phyloP scores from a whole-genome alignment of 2,797 vertebrate genomes.

The Schizothorax lantsangensis region DNA sequence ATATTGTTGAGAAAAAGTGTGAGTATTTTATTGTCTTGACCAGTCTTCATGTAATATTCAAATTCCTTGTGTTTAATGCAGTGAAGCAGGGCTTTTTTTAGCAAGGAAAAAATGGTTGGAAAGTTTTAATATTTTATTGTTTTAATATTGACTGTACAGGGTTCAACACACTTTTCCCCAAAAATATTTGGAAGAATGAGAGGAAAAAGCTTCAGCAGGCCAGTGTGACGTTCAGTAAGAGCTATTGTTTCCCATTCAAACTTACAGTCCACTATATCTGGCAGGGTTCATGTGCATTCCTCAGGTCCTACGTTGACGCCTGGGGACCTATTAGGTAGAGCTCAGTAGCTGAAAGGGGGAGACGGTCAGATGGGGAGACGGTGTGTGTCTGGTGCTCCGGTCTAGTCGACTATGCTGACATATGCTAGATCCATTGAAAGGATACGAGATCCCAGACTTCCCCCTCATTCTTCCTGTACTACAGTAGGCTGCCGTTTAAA shows the following conservation, averaged over 20 bases:
- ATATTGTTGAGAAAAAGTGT: constrained; percentile 60
- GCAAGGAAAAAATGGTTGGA: constrained; percentile 16
- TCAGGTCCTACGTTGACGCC: constrained; percentile 29
- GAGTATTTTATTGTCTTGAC: neutral
- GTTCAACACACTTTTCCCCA: neutral
- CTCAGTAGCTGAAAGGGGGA: constrained; percentile 34
- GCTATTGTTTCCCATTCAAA: constrained; percentile 27
- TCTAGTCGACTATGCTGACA: constrained; percentile 30
- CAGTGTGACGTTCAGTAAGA: constrained; percentile 19
- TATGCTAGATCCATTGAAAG: constrained; percentile 50
- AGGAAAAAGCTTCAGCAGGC: constrained; percentile 35
- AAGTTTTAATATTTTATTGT: neutral
- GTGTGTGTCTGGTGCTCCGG: constrained; percentile 41
- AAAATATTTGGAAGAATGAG: constrained; percentile 13
- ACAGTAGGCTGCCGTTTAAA: constrained; percentile 15
- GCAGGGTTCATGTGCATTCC: constrained; percentile 26
- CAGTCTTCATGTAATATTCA: neutral
- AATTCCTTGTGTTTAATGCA: constrained; percentile 11
- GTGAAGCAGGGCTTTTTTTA: neutral
- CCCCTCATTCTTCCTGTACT: neutral
- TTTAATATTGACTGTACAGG: constrained; percentile 13
- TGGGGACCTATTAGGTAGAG: constrained; percentile 39
- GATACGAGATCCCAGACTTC: constrained; percentile 10
- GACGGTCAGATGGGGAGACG: constrained; percentile 42
- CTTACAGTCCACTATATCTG: constrained; percentile 23